These are phyloP conservation scores for Nomada goodeniana DNA, from an alignment of 2,888 invertebrate species.

Conservation along the genomic window DNA sequence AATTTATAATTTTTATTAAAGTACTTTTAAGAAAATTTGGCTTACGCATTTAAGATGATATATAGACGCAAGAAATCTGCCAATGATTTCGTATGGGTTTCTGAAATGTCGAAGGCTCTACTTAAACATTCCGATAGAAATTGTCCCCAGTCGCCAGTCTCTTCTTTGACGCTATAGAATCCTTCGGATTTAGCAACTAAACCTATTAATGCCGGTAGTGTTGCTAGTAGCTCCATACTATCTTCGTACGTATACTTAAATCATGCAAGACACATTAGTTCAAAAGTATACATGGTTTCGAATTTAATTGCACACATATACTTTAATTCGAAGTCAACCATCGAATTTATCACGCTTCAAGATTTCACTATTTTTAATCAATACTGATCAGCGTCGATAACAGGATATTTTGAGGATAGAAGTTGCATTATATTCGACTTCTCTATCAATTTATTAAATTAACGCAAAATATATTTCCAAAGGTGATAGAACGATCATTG, in stretches of 20 bases:
- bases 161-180: conserved; percentile 53
- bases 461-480: no score
- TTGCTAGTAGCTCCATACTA: conserved; percentile 79
- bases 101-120: conserved; percentile 48
- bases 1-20: neutral
- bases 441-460: no score
- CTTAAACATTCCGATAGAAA: conserved; percentile 73
- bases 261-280: neutral
- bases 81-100: conserved; percentile 64
- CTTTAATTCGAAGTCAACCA: neutral
- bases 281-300: no score
- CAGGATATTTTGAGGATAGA: no score
- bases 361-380: no score
- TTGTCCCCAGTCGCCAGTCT: conserved; percentile 75
- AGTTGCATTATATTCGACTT: no score
- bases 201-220: conserved; percentile 77
- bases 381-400: no score
- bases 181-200: conserved; percentile 62
- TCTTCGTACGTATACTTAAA: conserved; percentile 78
- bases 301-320: no score
- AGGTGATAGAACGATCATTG: no score
- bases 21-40: neutral
- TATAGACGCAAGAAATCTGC: conserved; percentile 77
- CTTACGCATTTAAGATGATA: conserved; percentile 78
- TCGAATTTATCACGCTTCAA: neutral